These are phyloP conservation scores for Sebastes melanostomus DNA, from an alignment of 2,797 vertebrate species.

Conservation along the genomic window DNA sequence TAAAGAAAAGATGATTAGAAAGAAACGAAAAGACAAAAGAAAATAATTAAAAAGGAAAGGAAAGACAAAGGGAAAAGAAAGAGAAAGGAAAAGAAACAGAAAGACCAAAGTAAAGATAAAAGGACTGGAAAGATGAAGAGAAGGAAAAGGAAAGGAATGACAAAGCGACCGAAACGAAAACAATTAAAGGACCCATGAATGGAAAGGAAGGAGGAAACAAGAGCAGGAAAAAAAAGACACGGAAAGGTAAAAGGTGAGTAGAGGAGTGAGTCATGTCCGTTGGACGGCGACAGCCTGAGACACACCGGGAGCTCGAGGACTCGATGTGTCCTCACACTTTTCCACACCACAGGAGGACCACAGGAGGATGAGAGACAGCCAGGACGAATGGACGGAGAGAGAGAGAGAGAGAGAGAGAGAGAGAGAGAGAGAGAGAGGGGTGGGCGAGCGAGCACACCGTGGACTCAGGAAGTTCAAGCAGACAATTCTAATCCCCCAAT, in stretches of 20 bases:
- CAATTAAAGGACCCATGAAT: background rate
- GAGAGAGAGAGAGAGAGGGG: background rate
- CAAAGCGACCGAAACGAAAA: background rate
- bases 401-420: background rate
- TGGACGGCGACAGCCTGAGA: slow-evolving; percentile 47
- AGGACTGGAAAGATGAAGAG: background rate
- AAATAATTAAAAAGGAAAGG: background rate
- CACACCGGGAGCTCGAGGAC: slow-evolving; percentile 35
- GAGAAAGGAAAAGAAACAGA: background rate
- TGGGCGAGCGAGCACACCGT: slow-evolving; percentile 66
- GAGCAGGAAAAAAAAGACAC: background rate
- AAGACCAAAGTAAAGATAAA: background rate
- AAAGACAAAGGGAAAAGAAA: background rate
- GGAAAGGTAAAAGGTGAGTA: background rate
- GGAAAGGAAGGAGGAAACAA: background rate
- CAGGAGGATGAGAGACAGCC: slow-evolving; percentile 24
- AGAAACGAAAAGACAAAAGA: background rate
- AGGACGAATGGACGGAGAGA: slow-evolving; percentile 5
- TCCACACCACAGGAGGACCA: slow-evolving; percentile 25
- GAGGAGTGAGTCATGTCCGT: slow-evolving; percentile 52
- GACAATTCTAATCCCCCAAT: slow-evolving; percentile 99
- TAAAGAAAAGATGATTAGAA: background rate
- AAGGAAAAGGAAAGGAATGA: background rate
- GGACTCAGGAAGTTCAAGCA: slow-evolving; percentile 96
- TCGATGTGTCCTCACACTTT: slow-evolving; percentile 37